A percentile compares a stretch with the other conserved stretches of the same genome.
Evolutionary conservation across 1,140 invertebrate genomes (phyloP).

Genomic region (Carposina sasakii): DNA sequence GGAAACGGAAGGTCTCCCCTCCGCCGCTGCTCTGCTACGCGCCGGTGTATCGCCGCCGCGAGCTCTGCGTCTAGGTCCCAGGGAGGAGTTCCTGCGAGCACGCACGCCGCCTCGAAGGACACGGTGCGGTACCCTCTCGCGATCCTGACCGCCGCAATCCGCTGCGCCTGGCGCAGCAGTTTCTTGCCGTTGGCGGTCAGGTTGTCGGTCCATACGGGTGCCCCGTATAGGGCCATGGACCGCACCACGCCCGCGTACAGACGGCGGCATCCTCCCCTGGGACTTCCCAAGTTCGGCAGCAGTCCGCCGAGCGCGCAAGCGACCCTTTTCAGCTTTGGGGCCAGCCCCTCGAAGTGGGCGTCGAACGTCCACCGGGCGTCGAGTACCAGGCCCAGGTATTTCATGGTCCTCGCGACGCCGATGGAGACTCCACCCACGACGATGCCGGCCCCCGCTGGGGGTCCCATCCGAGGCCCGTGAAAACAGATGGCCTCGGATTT

Average conservation of each 20-base stretch:
- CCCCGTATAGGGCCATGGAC: conserved; percentile 7
- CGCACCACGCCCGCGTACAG: conserved; percentile 1
- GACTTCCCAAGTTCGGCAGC: conserved; percentile 9
- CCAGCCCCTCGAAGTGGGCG: not conserved
- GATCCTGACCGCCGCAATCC: not conserved
- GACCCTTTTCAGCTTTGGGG: not conserved
- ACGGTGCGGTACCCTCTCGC: conserved; percentile 1
- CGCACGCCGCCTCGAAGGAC: not conserved
- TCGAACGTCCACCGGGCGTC: conserved; percentile 2
- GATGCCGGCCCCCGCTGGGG: no score
- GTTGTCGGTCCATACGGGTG: no score
- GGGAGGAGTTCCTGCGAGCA: conserved; percentile 3
- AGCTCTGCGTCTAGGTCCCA: conserved; percentile 6
- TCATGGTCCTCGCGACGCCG: no score
- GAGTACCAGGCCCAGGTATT: not conserved
- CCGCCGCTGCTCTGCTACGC: not conserved
- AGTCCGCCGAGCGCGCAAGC: conserved; percentile 16
- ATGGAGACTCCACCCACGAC: no score
- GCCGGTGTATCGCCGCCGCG: not conserved
- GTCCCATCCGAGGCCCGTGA: not conserved
- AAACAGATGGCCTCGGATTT: not conserved
- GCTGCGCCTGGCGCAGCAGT: not conserved
- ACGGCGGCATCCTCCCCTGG: conserved; percentile 1
- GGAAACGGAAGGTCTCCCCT: no score
- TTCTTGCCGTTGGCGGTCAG: not conserved